Evolutionary conservation across 92 coral and sea anemone species (phyloP).

Genomic region (Metridium senile): DNA sequence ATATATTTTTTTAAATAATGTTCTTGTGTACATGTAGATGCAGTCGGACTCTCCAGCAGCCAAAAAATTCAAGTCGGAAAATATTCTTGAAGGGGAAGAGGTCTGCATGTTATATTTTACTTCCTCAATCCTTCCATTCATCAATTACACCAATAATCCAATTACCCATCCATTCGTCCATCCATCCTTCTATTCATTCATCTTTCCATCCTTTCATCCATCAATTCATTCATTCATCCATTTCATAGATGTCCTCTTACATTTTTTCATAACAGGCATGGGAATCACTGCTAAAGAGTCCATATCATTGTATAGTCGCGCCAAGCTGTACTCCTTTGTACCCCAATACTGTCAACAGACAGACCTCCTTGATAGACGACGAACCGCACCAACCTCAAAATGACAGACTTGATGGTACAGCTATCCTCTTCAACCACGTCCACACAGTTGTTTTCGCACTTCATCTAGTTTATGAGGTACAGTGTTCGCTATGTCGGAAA

Average conservation of each 20-base stretch:
- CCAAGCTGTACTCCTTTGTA: constrained; percentile 5
- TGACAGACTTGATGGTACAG: constrained; percentile 58
- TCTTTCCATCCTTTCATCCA: background rate
- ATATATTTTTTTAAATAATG: too few relatives aligned
- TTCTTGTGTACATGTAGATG: constrained; percentile 21
- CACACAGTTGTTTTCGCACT: constrained; percentile 86
- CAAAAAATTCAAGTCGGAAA: constrained; percentile 76
- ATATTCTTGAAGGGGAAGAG: constrained; percentile 45
- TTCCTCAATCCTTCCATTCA: background rate
- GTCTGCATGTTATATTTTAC: constrained; percentile 6
- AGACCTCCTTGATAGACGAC: background rate
- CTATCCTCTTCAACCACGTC: constrained; percentile 60
- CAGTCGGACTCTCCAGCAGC: constrained; percentile 78
- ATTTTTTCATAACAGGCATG: constrained; percentile 54
- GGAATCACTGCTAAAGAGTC: constrained; percentile 59
- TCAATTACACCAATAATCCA: background rate
- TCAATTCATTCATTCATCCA: constrained; percentile 4
- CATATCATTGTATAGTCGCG: constrained; percentile 35
- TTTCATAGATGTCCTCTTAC: too few relatives aligned
- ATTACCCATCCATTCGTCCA: background rate
- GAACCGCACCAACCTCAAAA: constrained; percentile 4
- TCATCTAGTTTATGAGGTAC: constrained; percentile 94
- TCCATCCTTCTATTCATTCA: background rate
- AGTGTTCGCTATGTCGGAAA: too few relatives aligned
- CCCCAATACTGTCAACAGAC: background rate